Evolutionary conservation across 1,140 invertebrate genomes (phyloP).

Genomic region (Drosophila ohnishii): DNA sequence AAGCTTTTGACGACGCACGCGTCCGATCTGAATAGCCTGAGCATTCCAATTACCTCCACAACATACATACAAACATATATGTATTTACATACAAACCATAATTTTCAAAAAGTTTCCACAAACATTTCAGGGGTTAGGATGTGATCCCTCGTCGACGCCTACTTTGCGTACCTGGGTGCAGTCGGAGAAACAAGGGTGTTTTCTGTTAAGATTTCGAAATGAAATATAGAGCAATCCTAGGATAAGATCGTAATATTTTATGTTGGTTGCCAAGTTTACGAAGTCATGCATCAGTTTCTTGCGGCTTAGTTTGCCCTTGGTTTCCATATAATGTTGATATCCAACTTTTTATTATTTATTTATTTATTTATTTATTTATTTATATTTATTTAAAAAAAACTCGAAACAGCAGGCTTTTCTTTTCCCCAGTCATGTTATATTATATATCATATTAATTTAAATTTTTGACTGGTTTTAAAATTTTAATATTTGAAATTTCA

Average conservation of each 20-base stretch:
- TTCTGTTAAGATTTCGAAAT: neutral
- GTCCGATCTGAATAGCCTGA: conserved; percentile 17
- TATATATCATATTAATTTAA: neutral
- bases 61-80: neutral
- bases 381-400: neutral
- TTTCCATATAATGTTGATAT: neutral
- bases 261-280: neutral
- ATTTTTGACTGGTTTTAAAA: neutral
- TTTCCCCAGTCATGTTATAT: neutral
- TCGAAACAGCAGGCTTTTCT: neutral
- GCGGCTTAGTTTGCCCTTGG: no score
- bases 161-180: conserved; percentile 2
- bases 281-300: neutral
- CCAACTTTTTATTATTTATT: no score
- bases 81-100: conserved; percentile 1
- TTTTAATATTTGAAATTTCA: neutral
- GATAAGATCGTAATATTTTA: neutral
- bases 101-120: conserved; percentile 40
- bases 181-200: neutral
- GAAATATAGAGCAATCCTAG: neutral
- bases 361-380: no score
- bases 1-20: conserved; percentile 5
- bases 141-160: neutral
- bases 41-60: conserved; percentile 3
- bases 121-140: conserved; percentile 33